These are phyloP conservation scores for Anoplophora glabripennis DNA, from an alignment of 1,140 invertebrate species.

Conservation along the genomic window DNA sequence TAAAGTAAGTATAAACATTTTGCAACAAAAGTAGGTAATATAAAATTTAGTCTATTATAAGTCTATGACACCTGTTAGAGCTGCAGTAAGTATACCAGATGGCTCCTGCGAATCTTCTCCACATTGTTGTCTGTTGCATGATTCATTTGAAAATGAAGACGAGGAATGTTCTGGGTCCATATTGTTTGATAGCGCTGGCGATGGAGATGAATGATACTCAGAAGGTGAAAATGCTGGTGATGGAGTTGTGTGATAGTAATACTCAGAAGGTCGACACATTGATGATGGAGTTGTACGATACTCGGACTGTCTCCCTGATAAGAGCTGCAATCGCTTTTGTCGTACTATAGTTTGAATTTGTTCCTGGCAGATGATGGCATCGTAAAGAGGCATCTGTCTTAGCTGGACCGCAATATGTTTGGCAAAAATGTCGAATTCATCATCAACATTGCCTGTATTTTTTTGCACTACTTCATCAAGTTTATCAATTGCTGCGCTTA, in stretches of 20 bases:
- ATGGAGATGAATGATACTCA: conserved; percentile 14
- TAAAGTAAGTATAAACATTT: conserved; percentile 30
- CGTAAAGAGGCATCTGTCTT: conserved; percentile 26
- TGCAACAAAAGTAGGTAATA: conserved; percentile 8
- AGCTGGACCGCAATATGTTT: conserved; percentile 16
- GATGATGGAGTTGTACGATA: conserved; percentile 15
- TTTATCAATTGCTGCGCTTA: conserved; percentile 19
- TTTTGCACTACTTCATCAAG: conserved; percentile 21
- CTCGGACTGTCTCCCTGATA: conserved; percentile 13
- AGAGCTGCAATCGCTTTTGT: conserved; percentile 27
- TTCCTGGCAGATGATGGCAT: conserved; percentile 26
- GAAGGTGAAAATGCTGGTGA: too few relatives aligned
- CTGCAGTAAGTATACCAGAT: conserved; percentile 23
- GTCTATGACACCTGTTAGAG: conserved; percentile 25
- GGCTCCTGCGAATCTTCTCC: conserved; percentile 21
- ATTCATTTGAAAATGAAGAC: conserved; percentile 21
- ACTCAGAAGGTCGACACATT: conserved; percentile 14
- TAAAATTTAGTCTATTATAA: conserved; percentile 19
- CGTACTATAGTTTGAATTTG: conserved; percentile 27
- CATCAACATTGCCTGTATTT: conserved; percentile 20
- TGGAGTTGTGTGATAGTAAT: too few relatives aligned
- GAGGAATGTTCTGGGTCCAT: too few relatives aligned
- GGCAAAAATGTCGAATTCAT: conserved; percentile 25
- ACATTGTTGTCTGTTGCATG: conserved; percentile 24
- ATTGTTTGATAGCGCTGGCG: conserved; percentile 11